Conservation (phyloP, 1,140 invertebrate genomes). For the Drosophila guanche region DNA sequence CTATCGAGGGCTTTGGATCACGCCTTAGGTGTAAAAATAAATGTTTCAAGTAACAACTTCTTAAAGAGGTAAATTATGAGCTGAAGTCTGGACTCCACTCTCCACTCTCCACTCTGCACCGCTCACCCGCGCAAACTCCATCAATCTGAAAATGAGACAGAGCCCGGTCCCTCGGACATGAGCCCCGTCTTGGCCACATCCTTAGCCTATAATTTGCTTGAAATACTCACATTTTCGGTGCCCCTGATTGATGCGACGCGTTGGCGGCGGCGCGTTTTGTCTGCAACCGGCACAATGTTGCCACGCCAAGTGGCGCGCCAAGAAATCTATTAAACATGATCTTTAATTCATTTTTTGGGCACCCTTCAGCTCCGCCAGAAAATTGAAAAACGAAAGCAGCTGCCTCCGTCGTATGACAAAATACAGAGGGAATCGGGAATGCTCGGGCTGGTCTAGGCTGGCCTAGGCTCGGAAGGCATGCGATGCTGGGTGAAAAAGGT, state of each 20-base stretch:
- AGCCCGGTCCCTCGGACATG: not conserved
- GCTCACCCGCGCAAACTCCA: constrained; percentile 31
- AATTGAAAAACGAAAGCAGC: constrained; percentile 34
- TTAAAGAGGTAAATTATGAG: constrained; percentile 77
- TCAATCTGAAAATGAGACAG: constrained; percentile 45
- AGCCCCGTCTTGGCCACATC: constrained; percentile 13
- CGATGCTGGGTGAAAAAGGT: constrained; percentile 44
- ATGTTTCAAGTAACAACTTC: constrained; percentile 81
- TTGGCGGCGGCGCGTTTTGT: constrained; percentile 35
- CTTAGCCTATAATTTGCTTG: constrained; percentile 72
- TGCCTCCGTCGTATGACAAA: constrained; percentile 30
- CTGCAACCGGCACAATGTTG: constrained; percentile 56
- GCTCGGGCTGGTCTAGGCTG: constrained; percentile 52
- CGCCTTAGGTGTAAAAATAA: constrained; percentile 81
- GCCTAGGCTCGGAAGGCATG: constrained; percentile 19
- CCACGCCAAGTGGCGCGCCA: constrained; percentile 49
- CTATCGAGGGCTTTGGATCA: constrained; percentile 53
- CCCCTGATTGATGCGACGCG: constrained; percentile 68
- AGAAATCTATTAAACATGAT: constrained; percentile 68
- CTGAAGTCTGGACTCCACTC: constrained; percentile 3
- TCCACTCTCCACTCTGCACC: no score
- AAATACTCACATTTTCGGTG: constrained; percentile 40
- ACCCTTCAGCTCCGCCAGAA: not conserved
- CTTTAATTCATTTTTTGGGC: constrained; percentile 15
- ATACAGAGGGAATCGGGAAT: constrained; percentile 30